Evolutionary conservation across 1,140 invertebrate species (phyloP).

Genomic region (Drosophila insularis): DNA sequence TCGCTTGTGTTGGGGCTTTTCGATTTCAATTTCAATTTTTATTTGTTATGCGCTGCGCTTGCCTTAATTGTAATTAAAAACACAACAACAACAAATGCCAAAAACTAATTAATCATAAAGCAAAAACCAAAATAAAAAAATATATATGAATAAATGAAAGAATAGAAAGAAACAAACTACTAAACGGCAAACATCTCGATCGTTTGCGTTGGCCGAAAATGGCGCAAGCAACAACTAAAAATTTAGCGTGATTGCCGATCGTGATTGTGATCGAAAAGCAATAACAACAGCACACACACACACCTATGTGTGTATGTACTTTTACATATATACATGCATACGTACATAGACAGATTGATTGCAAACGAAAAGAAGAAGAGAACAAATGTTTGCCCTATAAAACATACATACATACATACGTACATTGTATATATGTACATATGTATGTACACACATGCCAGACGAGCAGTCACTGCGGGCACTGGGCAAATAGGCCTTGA

Average conservation of each 20-base stretch:
- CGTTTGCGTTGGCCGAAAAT: conserved; percentile 1
- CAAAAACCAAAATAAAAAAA: background rate
- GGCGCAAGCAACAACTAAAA: background rate
- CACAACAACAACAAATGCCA: background rate
- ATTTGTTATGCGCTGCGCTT: conserved; percentile 4
- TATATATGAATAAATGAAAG: background rate
- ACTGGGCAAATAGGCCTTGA: background rate
- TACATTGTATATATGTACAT: too few species aligned
- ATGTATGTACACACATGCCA: background rate
- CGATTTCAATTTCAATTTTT: conserved; percentile 15
- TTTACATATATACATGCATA: background rate
- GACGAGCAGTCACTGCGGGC: background rate
- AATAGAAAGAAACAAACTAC: background rate
- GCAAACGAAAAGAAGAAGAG: conserved; percentile 1
- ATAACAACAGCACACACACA: conserved; percentile 11
- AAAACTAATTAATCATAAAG: conserved; percentile 6
- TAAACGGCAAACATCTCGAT: conserved; percentile 5
- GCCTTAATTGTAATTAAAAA: conserved; percentile 5
- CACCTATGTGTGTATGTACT: background rate
- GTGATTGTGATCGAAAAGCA: conserved; percentile 1
- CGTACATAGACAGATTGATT: conserved; percentile 18
- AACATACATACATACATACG: background rate
- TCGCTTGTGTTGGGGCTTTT: conserved; percentile 46
- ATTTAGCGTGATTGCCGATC: conserved; percentile 16
- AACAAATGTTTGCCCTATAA: conserved; percentile 9